Conservation (phyloP, 2,888 invertebrate species). For the Sphaerophoria taeniata region DNA sequence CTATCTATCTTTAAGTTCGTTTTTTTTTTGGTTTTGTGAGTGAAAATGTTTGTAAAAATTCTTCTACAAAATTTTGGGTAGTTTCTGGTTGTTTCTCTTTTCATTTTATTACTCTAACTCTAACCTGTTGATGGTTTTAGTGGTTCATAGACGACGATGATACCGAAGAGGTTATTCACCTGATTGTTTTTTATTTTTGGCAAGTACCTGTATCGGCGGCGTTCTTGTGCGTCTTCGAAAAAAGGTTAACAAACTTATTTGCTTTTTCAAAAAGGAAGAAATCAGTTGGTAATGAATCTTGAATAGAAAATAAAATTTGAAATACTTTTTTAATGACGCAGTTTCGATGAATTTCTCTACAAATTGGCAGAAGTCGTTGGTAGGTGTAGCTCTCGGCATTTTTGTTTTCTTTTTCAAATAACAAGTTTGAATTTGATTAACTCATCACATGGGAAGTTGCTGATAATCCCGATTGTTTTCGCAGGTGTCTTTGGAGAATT, state of each 20-base stretch:
- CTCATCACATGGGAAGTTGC: too few relatives aligned
- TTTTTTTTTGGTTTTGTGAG: background rate
- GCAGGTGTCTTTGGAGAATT: too few relatives aligned
- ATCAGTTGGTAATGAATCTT: background rate
- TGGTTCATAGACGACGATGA: constrained; percentile 39
- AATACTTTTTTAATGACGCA: background rate
- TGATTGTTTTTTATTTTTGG: constrained; percentile 17
- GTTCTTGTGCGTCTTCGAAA: background rate
- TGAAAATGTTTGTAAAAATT: constrained; percentile 20
- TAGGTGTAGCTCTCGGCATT: too few relatives aligned
- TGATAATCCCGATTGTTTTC: too few relatives aligned
- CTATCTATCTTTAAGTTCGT: background rate
- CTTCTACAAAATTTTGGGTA: constrained; percentile 30
- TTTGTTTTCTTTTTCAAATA: too few relatives aligned
- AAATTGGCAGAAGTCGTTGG: too few relatives aligned
- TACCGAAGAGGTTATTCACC: constrained; percentile 35
- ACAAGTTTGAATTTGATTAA: too few relatives aligned
- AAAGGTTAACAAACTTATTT: constrained; percentile 28
- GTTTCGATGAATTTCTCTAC: background rate
- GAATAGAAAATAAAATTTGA: background rate
- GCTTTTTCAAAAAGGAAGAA: background rate
- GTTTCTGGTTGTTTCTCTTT: background rate
- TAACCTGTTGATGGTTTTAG: constrained; percentile 40
- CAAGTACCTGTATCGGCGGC: background rate
- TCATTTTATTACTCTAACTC: constrained; percentile 3